Evolutionary conservation across 2,797 vertebrate genomes (phyloP), one percentile per base, ranked within the genome.

Genomic region (Hyperoplus immaculatus): DNA sequence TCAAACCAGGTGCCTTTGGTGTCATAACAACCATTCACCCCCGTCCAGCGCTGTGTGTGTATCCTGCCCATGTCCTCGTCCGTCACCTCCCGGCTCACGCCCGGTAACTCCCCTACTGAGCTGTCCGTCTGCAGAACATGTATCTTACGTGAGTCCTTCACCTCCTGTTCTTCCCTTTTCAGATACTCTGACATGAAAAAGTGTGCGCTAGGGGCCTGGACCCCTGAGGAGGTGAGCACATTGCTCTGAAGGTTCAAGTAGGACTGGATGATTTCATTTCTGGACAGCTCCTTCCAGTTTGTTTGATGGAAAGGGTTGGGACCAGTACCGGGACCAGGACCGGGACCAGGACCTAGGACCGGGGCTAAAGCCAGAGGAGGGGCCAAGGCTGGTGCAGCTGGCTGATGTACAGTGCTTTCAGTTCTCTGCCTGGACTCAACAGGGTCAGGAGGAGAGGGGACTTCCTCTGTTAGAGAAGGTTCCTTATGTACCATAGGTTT

Each of bases 161-260:
- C 93, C 83, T 96, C 95, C 92, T 95, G 96, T 89, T 98, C 97
- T 94, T 99, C 98, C 93, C 97, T 97, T 95, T 97, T 97, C 93
- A 99, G 96, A 95, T 97, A 99, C 84, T 99, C 97, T 1, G 97
- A 96, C 98, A 99, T 99, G 95, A 99, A 99, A 94, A 97, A 98
- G 95, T 99, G 98, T 65, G 98, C 97, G 55, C 97, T 97, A 0
- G 96, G 97, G 76, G 97, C 97, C 90, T 97, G 97, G 51, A 97
- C 97, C 80, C 98, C 98, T 0, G 98, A 99, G 0, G 98, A 99
- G 2, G 96, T 98, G 71, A 99, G 96, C 94, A 99, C 95, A 78
- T 97, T 99, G 95, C 97, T 98, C 95, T 99, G 98, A 86, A 97
- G 95, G 94, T 96, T 98, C 95, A 99, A 96, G 95, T 99, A 99